Base-by-base conservation (phyloP, 2,797 vertebrate species). In the Acridotheres tristis region DNA sequence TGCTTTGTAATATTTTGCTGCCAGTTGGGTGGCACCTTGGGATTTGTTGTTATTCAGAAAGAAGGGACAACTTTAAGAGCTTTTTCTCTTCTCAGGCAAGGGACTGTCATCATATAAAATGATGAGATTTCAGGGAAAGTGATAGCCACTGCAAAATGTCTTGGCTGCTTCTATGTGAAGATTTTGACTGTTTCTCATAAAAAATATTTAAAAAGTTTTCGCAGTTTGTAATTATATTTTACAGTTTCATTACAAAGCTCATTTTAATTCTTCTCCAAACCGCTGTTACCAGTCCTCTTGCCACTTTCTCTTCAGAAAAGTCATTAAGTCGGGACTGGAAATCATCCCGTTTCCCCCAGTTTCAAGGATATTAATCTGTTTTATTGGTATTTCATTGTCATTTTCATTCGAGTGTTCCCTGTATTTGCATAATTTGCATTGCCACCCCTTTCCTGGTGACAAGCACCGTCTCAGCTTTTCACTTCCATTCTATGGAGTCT, bases 341-440 rank as follows among this genome's bases (percentile, higher is more conserved):
- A 98, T 96, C 97, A 97, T 96, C 96, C 96, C 94, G 91, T 97
- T 97, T 96, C 92, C 95, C 89, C 93, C 93, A 96, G 96, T 97
- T 98, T 96, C 94, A 93, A 88, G 91, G 94, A 96, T 96, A 97
- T 98, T 98, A 98, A 98, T 98, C 97, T 97, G 92, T 87, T 97
- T 97, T 98, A 97, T 97, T 98, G 97, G 96, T 96, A 95, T 97
- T 97, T 97, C 97, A 96, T 96, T 97, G 97, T 96, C 92, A 95
- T 94, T 95, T 96, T 85, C 91, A 93, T 74, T 84, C 11, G 76
- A 84, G 79, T 81, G 57, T 90, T 97, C 96, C 91, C 94, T 40
- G 43, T 90, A 96, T 97, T 97, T 97, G 97, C 94, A 96, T 97
- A 98, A 98, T 97, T 97, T 96, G 90, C 96, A 94, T 62, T 89